Conservation (phyloP, 2,113 vertebrate species). For the Eleginops maclovinus region DNA sequence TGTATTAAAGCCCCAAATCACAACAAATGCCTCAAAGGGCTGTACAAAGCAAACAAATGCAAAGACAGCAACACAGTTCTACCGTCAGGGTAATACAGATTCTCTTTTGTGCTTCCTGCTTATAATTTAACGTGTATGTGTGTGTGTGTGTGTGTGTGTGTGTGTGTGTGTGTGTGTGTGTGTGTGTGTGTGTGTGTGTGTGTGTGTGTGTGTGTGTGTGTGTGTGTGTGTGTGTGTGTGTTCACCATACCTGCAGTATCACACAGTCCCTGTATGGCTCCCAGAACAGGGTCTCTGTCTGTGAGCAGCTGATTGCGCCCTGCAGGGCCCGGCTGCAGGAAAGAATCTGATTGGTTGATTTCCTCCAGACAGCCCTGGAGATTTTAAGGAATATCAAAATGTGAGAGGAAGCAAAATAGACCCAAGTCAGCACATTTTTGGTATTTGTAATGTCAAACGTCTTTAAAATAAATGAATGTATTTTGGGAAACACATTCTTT, state of each 20-base stretch:
- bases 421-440: neutral
- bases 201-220: neutral
- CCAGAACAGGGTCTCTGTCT: constrained; percentile 81
- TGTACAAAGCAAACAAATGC: no score
- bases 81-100: no score
- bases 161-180: neutral
- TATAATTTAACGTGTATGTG: no score
- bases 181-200: constrained; percentile 8
- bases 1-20: no score
- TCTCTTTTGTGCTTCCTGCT: no score
- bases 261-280: constrained; percentile 68
- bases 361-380: constrained; percentile 74
- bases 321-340: constrained; percentile 19
- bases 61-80: no score
- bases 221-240: no score
- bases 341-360: constrained; percentile 53
- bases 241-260: constrained; percentile 74
- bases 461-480: neutral
- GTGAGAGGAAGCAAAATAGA: neutral
- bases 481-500: neutral
- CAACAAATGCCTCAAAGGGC: no score
- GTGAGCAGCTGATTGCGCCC: constrained; percentile 78
- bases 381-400: neutral
- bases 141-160: neutral
- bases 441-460: neutral